Evolutionary conservation across 1,140 invertebrate genomes (phyloP).

Genomic region (Semibalanus balanoides): DNA sequence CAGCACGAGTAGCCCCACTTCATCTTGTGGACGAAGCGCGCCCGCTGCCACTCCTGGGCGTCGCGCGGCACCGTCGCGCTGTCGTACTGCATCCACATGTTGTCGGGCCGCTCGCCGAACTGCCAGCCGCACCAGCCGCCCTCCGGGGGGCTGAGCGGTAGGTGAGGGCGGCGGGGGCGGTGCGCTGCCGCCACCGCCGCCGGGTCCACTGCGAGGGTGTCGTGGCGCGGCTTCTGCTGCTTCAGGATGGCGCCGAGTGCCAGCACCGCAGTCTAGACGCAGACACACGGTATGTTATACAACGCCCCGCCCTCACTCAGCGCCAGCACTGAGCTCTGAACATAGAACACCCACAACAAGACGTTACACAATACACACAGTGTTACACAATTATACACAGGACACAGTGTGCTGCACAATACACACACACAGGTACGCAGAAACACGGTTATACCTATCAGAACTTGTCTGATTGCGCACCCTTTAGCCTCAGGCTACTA

Average conservation of each 20-base stretch:
- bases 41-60: conserved; percentile 56
- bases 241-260: conserved; percentile 48
- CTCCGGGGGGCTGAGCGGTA: conserved; percentile 14
- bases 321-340: conserved; percentile 42
- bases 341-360: too few species aligned
- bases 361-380: too few species aligned
- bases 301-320: too few species aligned
- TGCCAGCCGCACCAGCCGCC: conserved; percentile 11
- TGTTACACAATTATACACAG: too few species aligned
- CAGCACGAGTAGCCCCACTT: conserved; percentile 64
- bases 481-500: too few species aligned
- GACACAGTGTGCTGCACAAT: too few species aligned
- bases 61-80: conserved; percentile 40
- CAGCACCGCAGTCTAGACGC: conserved; percentile 43
- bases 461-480: too few species aligned
- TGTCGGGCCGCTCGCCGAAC: conserved; percentile 45
- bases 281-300: too few species aligned
- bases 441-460: too few species aligned
- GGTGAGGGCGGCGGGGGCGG: conserved; percentile 10
- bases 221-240: conserved; percentile 56
- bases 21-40: conserved; percentile 49
- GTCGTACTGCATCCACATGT: conserved; percentile 58
- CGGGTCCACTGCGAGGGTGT: conserved; percentile 42
- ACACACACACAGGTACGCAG: too few species aligned
- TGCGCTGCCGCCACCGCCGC: conserved; percentile 21